Evolutionary conservation across 2,888 invertebrate genomes (phyloP).

Genomic region (Criorhina ranunculi): DNA sequence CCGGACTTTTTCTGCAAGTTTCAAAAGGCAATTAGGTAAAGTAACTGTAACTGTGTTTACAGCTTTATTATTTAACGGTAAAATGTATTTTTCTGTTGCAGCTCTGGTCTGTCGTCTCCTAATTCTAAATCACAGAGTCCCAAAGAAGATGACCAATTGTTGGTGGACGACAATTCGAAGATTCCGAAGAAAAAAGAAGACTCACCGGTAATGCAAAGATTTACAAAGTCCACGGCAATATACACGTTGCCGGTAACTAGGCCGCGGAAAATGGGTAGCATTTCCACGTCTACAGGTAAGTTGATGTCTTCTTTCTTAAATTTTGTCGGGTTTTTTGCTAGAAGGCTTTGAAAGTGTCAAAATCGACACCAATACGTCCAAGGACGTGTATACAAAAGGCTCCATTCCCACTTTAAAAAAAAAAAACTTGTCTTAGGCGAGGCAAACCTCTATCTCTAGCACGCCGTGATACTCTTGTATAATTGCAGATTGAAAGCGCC

Average conservation of each 20-base stretch:
- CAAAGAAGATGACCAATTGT: slow-evolving; percentile 58
- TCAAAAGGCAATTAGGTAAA: slow-evolving; percentile 85
- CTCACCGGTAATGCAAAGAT: slow-evolving; percentile 79
- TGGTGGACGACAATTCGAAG: slow-evolving; percentile 19
- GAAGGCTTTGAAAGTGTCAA: too few relatives aligned
- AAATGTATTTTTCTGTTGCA: slow-evolving; percentile 44
- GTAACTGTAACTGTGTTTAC: slow-evolving; percentile 75
- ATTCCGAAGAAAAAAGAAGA: slow-evolving; percentile 40
- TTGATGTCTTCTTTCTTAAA: background rate
- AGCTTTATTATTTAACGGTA: slow-evolving; percentile 3
- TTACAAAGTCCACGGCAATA: slow-evolving; percentile 82
- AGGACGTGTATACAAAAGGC: too few relatives aligned
- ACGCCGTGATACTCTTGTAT: too few relatives aligned
- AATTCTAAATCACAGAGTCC: slow-evolving; percentile 77
- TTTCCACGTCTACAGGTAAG: slow-evolving; percentile 77
- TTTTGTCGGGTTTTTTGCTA: too few relatives aligned
- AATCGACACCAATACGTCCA: too few relatives aligned
- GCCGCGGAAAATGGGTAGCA: slow-evolving; percentile 78
- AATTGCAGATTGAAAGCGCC: too few relatives aligned
- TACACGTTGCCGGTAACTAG: slow-evolving; percentile 82
- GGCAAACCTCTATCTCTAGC: too few relatives aligned
- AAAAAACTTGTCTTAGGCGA: too few relatives aligned
- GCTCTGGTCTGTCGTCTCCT: slow-evolving; percentile 79
- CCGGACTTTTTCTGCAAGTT: slow-evolving; percentile 92
- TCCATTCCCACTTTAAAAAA: too few relatives aligned